Conservation (phyloP, 2,888 invertebrate species). For the Drosophila aldrichi region DNA sequence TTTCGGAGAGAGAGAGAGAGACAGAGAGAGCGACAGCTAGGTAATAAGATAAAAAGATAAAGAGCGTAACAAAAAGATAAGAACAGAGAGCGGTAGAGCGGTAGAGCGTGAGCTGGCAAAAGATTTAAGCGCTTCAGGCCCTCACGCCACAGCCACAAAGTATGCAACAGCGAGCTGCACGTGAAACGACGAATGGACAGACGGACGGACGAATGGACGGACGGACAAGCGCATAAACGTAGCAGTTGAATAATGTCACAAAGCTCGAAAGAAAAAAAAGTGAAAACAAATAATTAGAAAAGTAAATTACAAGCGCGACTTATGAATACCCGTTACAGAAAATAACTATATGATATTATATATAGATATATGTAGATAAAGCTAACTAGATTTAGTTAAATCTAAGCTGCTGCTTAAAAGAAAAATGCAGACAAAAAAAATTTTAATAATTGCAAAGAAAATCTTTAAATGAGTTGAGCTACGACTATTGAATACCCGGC, state of each 20-base stretch:
- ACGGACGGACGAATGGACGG: not conserved
- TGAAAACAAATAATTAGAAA: not conserved
- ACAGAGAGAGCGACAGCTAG: not conserved
- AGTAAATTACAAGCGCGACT: not conserved
- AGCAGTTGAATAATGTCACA: slow-evolving; percentile 2
- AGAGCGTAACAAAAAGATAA: not conserved
- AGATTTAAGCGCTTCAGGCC: not conserved
- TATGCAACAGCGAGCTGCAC: slow-evolving; percentile 27
- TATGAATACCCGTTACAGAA: not conserved
- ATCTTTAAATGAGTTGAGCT: too few relatives aligned
- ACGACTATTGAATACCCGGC: too few relatives aligned
- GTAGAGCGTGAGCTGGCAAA: not conserved
- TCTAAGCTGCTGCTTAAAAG: not conserved
- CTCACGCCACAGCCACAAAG: slow-evolving; percentile 30
- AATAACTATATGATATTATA: not conserved
- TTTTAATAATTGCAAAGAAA: too few relatives aligned
- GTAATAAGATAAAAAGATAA: too few relatives aligned
- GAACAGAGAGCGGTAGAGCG: not conserved
- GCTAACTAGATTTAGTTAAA: not conserved
- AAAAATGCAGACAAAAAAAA: not conserved
- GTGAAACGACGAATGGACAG: not conserved
- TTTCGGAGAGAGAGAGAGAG: too few relatives aligned
- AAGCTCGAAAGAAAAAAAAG: not conserved
- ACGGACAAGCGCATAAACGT: not conserved
- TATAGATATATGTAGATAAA: not conserved